A percentile compares a stretch with the other conserved stretches of the same genome.
phyloP scores from a whole-genome alignment of 1,140 invertebrate genomes.

The Heliothis virescens region DNA sequence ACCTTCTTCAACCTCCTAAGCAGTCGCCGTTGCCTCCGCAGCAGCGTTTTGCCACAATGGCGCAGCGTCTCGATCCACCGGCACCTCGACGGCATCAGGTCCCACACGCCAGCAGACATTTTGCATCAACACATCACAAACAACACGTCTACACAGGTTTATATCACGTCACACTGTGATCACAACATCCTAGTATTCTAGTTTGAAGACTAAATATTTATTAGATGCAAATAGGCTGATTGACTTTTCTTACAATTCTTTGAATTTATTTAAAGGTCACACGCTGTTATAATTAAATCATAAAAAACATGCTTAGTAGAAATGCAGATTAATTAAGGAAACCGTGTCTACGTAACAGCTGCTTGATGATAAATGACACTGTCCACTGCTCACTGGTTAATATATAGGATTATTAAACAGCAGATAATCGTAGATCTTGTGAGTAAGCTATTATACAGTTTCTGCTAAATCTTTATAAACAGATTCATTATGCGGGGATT shows the following conservation, averaged over 20 bases:
- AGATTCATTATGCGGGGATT: conserved; percentile 33
- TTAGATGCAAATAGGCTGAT: conserved; percentile 16
- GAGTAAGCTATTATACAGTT: conserved; percentile 7
- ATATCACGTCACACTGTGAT: conserved; percentile 21
- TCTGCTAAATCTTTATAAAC: conserved; percentile 8
- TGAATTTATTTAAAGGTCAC: conserved; percentile 13
- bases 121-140: conserved; percentile 62
- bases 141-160: not conserved
- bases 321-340: not conserved
- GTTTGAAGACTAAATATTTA: not conserved
- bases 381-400: conserved; percentile 8
- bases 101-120: conserved; percentile 77
- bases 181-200: not conserved
- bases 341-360: conserved; percentile 18
- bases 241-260: not conserved
- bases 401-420: conserved; percentile 24
- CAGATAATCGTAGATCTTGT: conserved; percentile 18
- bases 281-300: not conserved
- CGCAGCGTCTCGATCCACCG: conserved; percentile 80
- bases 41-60: conserved; percentile 79
- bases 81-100: conserved; percentile 75
- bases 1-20: conserved; percentile 80
- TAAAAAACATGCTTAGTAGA: not conserved
- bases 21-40: conserved; percentile 75
- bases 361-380: conserved; percentile 19